Conservation (phyloP, 1,140 invertebrate genomes). For the Cecropterus lyciades region DNA sequence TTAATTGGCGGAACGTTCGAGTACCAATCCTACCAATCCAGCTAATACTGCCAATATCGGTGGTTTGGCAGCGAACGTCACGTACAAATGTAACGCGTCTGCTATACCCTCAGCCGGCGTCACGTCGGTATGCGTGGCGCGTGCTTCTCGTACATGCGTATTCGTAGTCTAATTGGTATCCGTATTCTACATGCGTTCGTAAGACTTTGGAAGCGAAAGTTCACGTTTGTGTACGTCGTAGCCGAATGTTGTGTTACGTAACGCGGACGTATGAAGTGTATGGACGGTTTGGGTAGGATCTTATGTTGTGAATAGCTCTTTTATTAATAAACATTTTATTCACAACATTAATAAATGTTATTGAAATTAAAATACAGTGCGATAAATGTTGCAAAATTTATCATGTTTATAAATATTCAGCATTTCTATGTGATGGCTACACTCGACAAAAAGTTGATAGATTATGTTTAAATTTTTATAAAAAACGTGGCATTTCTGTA, state of each 20-base stretch:
- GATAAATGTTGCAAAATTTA: no score
- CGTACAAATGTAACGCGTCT: neutral
- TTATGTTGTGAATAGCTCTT: no score
- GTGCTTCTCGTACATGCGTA: conserved; percentile 3
- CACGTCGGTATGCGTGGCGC: conserved; percentile 35
- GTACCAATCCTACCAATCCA: neutral
- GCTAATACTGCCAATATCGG: neutral
- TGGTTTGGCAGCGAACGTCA: neutral
- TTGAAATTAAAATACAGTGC: no score
- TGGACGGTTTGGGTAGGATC: neutral
- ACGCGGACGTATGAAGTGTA: neutral
- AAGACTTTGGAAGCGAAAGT: conserved; percentile 36
- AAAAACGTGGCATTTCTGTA: no score
- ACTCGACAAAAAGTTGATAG: no score
- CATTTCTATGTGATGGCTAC: no score
- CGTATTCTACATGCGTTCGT: conserved; percentile 22
- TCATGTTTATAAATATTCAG: no score
- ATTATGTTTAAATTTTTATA: no score
- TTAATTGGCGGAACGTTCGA: neutral
- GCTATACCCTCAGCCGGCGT: conserved; percentile 9
- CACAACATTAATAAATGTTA: no score
- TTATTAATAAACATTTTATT: no score
- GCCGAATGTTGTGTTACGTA: neutral
- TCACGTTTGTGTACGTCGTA: conserved; percentile 13
- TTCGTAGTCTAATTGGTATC: no score